A percentile compares a stretch with the other conserved stretches of the same genome.
These are phyloP conservation scores for Tachina lurida DNA, from an alignment of 2,888 invertebrate genomes.

Conservation along the genomic window DNA sequence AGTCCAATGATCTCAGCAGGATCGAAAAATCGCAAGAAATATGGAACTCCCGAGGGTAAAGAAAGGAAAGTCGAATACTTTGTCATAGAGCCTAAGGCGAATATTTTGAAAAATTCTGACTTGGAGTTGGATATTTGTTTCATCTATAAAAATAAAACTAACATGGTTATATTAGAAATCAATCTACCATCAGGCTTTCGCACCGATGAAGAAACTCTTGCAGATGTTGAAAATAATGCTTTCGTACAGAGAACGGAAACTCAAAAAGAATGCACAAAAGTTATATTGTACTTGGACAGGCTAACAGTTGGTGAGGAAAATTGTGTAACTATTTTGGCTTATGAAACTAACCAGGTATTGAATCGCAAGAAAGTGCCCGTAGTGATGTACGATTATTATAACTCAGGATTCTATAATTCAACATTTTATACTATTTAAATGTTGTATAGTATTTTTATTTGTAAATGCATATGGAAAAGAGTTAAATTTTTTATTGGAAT, in stretches of 20 bases:
- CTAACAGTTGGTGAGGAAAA: not conserved
- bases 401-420: conserved; percentile 85
- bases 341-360: conserved; percentile 91
- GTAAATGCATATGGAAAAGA: too few relatives aligned
- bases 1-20: not conserved
- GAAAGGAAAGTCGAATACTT: not conserved
- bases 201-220: conserved; percentile 17
- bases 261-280: not conserved
- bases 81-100: conserved; percentile 17
- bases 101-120: conserved; percentile 16
- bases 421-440: conserved; percentile 74
- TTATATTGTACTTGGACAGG: conserved; percentile 4
- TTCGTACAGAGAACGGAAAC: conserved; percentile 17
- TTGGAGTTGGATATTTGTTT: conserved; percentile 36
- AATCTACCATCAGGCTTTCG: conserved; percentile 93
- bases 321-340: conserved; percentile 93
- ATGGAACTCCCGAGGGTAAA: not conserved
- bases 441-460: too few relatives aligned
- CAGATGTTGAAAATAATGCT: conserved; percentile 17
- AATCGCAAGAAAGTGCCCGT: conserved; percentile 93
- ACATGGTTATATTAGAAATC: conserved; percentile 88
- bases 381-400: conserved; percentile 94
- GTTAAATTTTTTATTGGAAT: too few relatives aligned
- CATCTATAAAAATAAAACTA: not conserved
- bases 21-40: not conserved